A percentile compares a stretch with the other conserved stretches of the same genome.
phyloP scores from a whole-genome alignment of 2,888 invertebrate species.

The Capitulum mitella region DNA sequence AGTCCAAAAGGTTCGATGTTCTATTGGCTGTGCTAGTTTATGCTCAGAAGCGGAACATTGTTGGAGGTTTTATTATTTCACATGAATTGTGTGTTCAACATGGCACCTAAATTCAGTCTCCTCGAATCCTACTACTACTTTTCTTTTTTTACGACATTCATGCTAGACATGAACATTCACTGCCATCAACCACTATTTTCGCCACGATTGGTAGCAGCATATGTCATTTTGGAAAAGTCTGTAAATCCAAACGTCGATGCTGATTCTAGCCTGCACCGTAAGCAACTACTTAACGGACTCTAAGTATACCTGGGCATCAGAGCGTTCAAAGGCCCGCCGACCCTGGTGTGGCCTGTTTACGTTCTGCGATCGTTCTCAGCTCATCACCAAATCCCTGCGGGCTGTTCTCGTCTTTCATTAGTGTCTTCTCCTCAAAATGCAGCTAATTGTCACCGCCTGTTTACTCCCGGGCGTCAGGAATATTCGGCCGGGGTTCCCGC shows the following conservation, averaged over 20 bases:
- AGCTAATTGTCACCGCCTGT: not conserved
- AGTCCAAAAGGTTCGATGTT: too few species aligned
- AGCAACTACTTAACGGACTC: not conserved
- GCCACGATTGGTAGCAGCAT: not conserved
- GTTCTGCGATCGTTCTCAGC: not conserved
- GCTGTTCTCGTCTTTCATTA: not conserved
- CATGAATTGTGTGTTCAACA: too few species aligned
- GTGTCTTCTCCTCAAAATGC: not conserved
- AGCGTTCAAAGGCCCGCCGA: not conserved
- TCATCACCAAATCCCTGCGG: not conserved
- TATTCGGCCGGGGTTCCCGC: not conserved
- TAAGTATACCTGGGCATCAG: not conserved
- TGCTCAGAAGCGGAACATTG: too few species aligned
- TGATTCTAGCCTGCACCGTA: not conserved
- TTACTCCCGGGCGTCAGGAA: not conserved
- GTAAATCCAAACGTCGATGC: not conserved
- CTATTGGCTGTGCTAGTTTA: too few species aligned
- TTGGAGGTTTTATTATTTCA: too few species aligned
- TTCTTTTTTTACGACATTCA: too few species aligned
- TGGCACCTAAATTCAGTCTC: too few species aligned
- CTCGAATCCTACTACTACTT: too few species aligned
- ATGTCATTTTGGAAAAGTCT: not conserved
- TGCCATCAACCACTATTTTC: not conserved
- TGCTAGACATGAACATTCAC: too few species aligned
- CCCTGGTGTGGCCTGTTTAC: not conserved